Evolutionary conservation across 1,140 invertebrate genomes (phyloP).

Genomic region (Drosophila orena): DNA sequence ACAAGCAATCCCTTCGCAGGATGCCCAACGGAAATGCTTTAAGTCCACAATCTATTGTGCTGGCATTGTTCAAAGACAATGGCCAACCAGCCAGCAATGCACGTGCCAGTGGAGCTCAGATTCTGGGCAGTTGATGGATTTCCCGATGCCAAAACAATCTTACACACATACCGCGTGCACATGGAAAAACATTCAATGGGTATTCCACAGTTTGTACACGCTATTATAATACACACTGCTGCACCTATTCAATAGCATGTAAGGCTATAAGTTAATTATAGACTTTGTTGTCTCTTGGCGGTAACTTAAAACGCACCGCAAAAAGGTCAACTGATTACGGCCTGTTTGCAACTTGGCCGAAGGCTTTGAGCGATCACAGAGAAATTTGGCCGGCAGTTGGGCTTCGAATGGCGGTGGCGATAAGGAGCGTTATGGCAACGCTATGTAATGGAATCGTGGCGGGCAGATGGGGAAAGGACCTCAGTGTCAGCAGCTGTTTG

Average conservation of each 20-base stretch:
- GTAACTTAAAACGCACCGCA: slow-evolving; percentile 56
- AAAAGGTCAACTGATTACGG: slow-evolving; percentile 30
- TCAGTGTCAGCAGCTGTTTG: slow-evolving; percentile 54
- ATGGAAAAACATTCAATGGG: slow-evolving; percentile 2
- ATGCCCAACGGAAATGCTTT: slow-evolving; percentile 6
- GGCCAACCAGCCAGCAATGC: slow-evolving; percentile 9
- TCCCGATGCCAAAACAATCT: neutral
- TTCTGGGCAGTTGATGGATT: neutral
- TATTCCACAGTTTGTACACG: slow-evolving; percentile 12
- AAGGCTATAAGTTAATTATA: slow-evolving; percentile 78
- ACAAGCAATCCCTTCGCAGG: slow-evolving; percentile 8
- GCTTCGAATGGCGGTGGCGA: slow-evolving; percentile 39
- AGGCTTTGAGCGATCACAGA: slow-evolving; percentile 19
- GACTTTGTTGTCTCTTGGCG: slow-evolving; percentile 35
- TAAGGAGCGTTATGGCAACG: slow-evolving; percentile 76
- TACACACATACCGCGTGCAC: too few relatives aligned
- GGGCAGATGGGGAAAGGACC: slow-evolving; percentile 33
- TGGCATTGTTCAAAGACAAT: slow-evolving; percentile 9
- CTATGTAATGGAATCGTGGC: too few relatives aligned
- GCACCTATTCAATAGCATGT: slow-evolving; percentile 28
- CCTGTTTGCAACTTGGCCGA: slow-evolving; percentile 20
- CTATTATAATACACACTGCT: too few relatives aligned
- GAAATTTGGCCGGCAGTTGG: slow-evolving; percentile 14
- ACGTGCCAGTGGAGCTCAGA: slow-evolving; percentile 1
- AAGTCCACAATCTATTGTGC: slow-evolving; percentile 1